These are phyloP conservation scores for Nycteola revayana DNA, from an alignment of 2,888 invertebrate genomes.

Conservation along the genomic window DNA sequence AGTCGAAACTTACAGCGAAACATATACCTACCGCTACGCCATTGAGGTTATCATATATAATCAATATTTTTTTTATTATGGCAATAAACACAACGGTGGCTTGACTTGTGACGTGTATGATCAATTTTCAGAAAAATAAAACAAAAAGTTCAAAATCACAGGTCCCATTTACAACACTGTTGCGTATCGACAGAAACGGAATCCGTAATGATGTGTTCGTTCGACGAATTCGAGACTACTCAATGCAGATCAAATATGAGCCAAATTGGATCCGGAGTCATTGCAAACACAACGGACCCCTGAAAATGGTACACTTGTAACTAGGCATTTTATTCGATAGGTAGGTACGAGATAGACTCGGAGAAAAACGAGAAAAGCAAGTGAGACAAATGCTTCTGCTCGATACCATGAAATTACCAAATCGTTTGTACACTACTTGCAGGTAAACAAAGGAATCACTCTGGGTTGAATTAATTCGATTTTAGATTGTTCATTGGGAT, in stretches of 20 bases:
- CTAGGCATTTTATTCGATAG: constrained; percentile 36
- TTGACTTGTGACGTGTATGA: too few species aligned
- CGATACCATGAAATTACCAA: constrained; percentile 35
- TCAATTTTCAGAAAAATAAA: too few species aligned
- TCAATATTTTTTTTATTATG: too few species aligned
- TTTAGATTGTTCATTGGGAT: constrained; percentile 17
- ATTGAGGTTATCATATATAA: too few species aligned
- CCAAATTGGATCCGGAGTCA: constrained; percentile 42
- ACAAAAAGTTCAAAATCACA: too few species aligned
- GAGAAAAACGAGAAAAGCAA: constrained; percentile 29
- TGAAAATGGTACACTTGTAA: constrained; percentile 31
- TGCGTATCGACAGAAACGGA: constrained; percentile 48
- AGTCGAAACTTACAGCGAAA: too few species aligned
- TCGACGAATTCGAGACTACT: constrained; percentile 46
- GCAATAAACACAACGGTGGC: too few species aligned
- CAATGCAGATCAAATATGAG: constrained; percentile 56
- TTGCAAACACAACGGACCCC: constrained; percentile 33
- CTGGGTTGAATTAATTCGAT: constrained; percentile 20
- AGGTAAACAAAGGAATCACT: constrained; percentile 29
- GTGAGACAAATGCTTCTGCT: constrained; percentile 27
- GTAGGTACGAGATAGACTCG: constrained; percentile 12
- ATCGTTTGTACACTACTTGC: constrained; percentile 24
- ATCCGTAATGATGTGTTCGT: constrained; percentile 53
- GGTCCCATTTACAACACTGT: too few species aligned
- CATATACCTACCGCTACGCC: too few species aligned